Percentiles rank a stretch among this genome's conserved stretches.
These are phyloP conservation scores for Thecophora atra DNA, from an alignment of 2,888 invertebrate genomes.

Conservation along the genomic window DNA sequence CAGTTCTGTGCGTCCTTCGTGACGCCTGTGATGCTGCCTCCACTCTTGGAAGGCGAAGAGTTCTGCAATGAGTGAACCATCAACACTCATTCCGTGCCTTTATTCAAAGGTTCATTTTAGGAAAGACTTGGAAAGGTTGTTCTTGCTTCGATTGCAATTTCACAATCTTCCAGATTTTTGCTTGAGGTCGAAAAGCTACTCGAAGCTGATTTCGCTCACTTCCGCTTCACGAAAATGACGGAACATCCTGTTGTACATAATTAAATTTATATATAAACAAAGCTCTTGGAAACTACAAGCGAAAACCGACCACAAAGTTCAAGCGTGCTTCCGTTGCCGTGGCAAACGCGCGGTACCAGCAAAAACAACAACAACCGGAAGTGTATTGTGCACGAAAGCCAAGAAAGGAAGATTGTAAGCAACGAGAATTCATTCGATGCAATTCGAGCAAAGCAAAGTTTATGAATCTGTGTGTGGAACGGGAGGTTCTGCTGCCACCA, in stretches of 20 bases:
- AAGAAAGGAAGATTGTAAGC: constrained; percentile 8
- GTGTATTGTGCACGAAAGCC: background rate
- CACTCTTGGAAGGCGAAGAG: too few species aligned
- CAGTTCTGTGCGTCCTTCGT: too few species aligned
- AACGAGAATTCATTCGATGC: constrained; percentile 4
- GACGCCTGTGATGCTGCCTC: too few species aligned
- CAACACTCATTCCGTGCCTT: too few species aligned
- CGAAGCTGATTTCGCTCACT: constrained; percentile 15
- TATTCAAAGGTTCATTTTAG: too few species aligned
- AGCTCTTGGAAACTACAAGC: constrained; percentile 20
- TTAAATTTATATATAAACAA: constrained; percentile 27
- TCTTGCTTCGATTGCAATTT: background rate
- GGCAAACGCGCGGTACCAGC: background rate
- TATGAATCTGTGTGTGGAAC: background rate
- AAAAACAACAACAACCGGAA: constrained; percentile 24
- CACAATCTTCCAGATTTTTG: background rate
- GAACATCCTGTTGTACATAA: constrained; percentile 16
- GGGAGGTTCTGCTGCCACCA: background rate
- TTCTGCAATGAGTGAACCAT: too few species aligned
- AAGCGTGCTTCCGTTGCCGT: constrained; percentile 23
- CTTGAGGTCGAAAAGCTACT: background rate
- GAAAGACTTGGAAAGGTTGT: too few species aligned
- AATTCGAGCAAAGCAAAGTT: background rate
- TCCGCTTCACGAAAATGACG: constrained; percentile 18
- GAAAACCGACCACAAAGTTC: too few species aligned